Evolutionary conservation across 2,888 invertebrate genomes (phyloP), one percentile per base, ranked within the genome.

Genomic region (Hypomecis punctinalis): DNA sequence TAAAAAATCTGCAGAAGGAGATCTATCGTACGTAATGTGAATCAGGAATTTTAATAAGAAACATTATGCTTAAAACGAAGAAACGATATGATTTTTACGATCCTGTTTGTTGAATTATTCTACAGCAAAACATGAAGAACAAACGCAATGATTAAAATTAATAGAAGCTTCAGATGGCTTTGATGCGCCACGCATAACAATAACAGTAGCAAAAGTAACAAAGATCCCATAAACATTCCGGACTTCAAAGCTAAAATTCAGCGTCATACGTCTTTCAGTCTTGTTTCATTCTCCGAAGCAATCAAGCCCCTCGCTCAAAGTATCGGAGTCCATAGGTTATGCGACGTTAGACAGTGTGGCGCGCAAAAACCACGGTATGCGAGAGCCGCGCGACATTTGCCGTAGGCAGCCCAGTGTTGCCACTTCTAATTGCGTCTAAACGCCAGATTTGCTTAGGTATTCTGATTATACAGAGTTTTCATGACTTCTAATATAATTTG

Each of bases 291-390:
- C 82, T 78, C 63, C 69, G 80, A 81, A 83, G 81, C 79, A 82
- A 85, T 85, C 80, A 81, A 83, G 82, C 81, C 73, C 78, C 71
- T 73, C 79, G 81, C 82, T 84, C 81, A 81, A 84, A 87, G 80
- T 75, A 54, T 83, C 80, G 80, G 83, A 86, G 80, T 75, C 80
- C 76, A 80, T 81, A 79, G 83, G 83, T 85, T 88, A 90, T 89
- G 89, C 87, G 85, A 88, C 79, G 85, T 89, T 88, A 89, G 87
- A 89, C 85, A 79, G 83, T 77, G 83, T 79, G 86, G 81, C 82
- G 84, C 77, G 83, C 89, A 91, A 92, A 91, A 92, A 91, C 81
- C 80, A 68, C 67, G 83, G 88, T 80, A 86, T 88, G 48, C 37
- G 53, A 66, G 23, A 36, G 76, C 70, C 75, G 81, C 78, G 78